Evolutionary conservation across 2,797 vertebrate genomes (phyloP), one percentile per base, ranked within the genome.

Genomic region (Acridotheres tristis): DNA sequence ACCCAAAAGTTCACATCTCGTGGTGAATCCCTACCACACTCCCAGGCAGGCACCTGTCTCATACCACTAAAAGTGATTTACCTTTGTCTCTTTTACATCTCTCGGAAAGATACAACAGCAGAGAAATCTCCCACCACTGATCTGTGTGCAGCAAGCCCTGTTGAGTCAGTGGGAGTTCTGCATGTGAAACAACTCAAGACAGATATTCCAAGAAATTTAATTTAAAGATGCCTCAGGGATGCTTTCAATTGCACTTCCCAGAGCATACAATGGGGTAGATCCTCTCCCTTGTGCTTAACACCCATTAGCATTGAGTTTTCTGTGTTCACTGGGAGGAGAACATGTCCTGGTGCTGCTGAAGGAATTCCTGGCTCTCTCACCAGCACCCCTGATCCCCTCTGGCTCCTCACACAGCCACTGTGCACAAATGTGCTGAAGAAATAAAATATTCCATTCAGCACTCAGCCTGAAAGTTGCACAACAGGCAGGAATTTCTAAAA

Each of bases 161-260:
- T 14, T 75, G 63, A 89, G 38, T 79, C 83, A 83, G 40, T 34
- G 50, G 45, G 68, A 94, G 62, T 59, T 92, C 65, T 54, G 42
- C 23, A 13, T 3, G 25, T 10, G 20, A 69, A 65, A 54, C 38
- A 88, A 55, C 36, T 69, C 42, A 48, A 75, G 59, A 55, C 34
- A 85, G 45, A 71, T 1, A 0, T 9, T 79, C 15, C 54, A 81
- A 90, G 75, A 77, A 84, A 87, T 59, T 62, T 59, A 87, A 84
- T 83, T 86, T 91, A 76, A 91, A 94, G 80, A 80, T 90, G 93
- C 78, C 80, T 89, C 32, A 4, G 81, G 92, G 94, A 96, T 95
- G 75, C 83, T 96, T 94, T 94, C 89, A 82, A 91, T 90, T 95
- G 50, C 42, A 72, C 66, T 95, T 94, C 63, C 81, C 72, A 62